Evolutionary conservation across 2,113 vertebrate species (phyloP).

Genomic region (Cephalophus harveyi): DNA sequence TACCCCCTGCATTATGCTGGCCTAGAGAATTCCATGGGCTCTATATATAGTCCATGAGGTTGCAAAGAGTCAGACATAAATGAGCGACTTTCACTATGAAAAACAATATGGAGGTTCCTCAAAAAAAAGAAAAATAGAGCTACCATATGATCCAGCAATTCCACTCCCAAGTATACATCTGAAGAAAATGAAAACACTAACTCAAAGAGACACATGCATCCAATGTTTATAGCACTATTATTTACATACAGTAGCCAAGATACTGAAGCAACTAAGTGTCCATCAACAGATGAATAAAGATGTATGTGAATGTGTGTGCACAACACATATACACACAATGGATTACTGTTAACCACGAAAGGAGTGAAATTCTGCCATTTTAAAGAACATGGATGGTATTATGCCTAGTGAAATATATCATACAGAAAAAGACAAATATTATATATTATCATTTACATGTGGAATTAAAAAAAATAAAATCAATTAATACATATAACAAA

Average conservation of each 20-base stretch:
- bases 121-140: neutral
- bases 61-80: neutral
- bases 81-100: neutral
- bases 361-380: neutral
- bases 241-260: neutral
- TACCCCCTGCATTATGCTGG: neutral
- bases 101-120: neutral
- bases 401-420: neutral
- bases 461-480: neutral
- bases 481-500: neutral
- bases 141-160: neutral
- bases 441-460: neutral
- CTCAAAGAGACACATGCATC: neutral
- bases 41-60: neutral
- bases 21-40: neutral
- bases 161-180: neutral
- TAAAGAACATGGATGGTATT: neutral
- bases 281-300: neutral
- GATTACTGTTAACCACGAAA: neutral
- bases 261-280: neutral
- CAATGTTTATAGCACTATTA: neutral
- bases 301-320: neutral
- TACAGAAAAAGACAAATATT: neutral
- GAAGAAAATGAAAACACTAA: neutral
- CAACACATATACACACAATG: neutral